Evolutionary conservation across 2,113 vertebrate genomes (phyloP), one percentile per base, ranked within the genome.

Genomic region (Poicephalus meyeri): DNA sequence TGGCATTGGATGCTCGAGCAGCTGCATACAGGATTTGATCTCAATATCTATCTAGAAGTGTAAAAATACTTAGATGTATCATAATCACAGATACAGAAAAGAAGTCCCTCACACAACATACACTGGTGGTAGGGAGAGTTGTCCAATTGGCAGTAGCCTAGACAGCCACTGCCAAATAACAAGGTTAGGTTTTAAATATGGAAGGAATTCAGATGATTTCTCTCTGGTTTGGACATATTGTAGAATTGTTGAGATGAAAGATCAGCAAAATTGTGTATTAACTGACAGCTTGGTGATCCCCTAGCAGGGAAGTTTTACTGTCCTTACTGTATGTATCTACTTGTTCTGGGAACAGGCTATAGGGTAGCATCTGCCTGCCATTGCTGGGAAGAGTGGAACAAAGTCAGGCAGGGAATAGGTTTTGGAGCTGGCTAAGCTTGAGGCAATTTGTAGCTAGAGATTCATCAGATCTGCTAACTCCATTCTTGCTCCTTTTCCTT

Each of bases 1-100:
- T 56, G 9, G 23, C n/a, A 58, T 46, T 58, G 55, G 31, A 10
- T 78, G 21, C 50, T 86, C 0, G 0, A 83, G 46, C 44, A 15
- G 15, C 50, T 73, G 9, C 50, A 17, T 61, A 25, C 7, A 49
- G 58, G 55, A 58, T 47, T 46, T 66, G 55, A 63, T 89, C 20
- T 91, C 41, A 64, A 0, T 64, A 47, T 82, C 88, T 88, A 25
- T 65, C 35, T 72, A 16, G 20, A 53, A 63, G 11, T 35, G 6
- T 76, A 35, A 33, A 88, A 68, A 72, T 76, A 64, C n/a, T 55
- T 84, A 7, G 3, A 33, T 33, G 6, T 78, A 5, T 71, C 13
- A 28, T 50, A 31, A 73, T 61, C 53, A 37, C 14, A 21, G 37
- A 31, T 37, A n/a, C 20, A 21, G 16, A 29, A 47, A 35, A 71